Percentiles rank a stretch among this genome's conserved stretches.
Conservation (phyloP, 2,797 vertebrate genomes). For the Clarias laeviceps region DNA sequence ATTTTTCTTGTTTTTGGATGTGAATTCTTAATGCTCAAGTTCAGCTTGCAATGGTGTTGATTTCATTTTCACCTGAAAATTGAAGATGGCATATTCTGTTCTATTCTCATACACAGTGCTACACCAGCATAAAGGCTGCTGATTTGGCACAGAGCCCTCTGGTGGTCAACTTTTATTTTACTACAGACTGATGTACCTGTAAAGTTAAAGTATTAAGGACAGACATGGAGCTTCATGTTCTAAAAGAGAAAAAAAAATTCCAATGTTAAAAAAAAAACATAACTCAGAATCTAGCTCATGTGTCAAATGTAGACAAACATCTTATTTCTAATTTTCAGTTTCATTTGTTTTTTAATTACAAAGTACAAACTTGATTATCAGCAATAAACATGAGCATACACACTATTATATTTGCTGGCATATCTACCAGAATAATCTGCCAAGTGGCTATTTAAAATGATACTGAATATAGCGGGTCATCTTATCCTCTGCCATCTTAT, state of each 20-base stretch:
- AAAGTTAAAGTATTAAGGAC: neutral
- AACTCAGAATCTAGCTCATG: neutral
- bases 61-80: neutral
- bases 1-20: neutral
- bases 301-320: neutral
- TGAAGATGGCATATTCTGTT: neutral
- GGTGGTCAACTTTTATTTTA: conserved; percentile 13
- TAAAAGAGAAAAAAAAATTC: neutral
- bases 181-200: neutral
- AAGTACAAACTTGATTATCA: neutral
- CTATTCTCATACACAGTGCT: neutral
- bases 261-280: neutral
- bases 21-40: neutral
- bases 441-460: conserved; percentile 18
- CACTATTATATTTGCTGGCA: conserved; percentile 7
- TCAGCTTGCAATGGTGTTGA: neutral
- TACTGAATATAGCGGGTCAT: conserved; percentile 54
- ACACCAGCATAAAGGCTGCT: neutral
- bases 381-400: neutral
- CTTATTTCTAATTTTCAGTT: no score
- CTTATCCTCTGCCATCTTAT: conserved; percentile 61
- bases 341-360: neutral
- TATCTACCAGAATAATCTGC: neutral
- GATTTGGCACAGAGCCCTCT: conserved; percentile 36
- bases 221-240: neutral